phyloP scores from a whole-genome alignment of 2,113 vertebrate genomes.

The Pogonocichla stellata region DNA sequence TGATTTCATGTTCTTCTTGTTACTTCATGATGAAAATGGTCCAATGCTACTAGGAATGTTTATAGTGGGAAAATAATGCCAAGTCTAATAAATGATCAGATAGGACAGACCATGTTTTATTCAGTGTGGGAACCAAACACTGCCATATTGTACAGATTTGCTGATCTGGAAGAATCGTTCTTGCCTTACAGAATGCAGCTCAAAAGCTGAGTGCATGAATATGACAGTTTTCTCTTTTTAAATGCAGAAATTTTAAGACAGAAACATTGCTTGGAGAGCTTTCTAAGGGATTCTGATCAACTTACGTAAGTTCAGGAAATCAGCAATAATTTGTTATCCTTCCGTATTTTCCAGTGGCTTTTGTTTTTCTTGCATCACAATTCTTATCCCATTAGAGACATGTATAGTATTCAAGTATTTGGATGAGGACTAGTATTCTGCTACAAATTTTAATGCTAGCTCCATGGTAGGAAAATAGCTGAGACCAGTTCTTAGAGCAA shows the following conservation, averaged over 20 bases:
- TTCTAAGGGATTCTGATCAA: constrained; percentile 14
- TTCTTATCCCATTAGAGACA: neutral
- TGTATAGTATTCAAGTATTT: neutral
- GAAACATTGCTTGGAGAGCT: neutral
- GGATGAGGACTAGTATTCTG: neutral
- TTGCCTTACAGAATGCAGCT: constrained; percentile 19
- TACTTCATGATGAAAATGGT: neutral
- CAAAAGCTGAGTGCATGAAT: neutral
- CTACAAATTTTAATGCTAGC: neutral
- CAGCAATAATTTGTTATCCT: neutral
- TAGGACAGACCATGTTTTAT: constrained; percentile 42
- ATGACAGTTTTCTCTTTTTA: neutral
- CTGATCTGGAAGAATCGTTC: constrained; percentile 15
- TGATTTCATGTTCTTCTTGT: neutral
- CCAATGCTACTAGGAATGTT: neutral
- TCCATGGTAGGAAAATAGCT: neutral
- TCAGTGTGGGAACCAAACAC: constrained; percentile 32
- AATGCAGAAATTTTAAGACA: constrained; percentile 14
- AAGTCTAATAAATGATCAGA: neutral
- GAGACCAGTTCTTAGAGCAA: neutral
- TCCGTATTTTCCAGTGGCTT: neutral
- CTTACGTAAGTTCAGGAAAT: neutral
- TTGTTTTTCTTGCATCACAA: neutral
- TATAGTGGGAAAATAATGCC: constrained; percentile 26
- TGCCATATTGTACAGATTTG: neutral